Evolutionary conservation across 2,797 vertebrate species (phyloP), one percentile per base, ranked within the genome.

Genomic region (Danio choprae): DNA sequence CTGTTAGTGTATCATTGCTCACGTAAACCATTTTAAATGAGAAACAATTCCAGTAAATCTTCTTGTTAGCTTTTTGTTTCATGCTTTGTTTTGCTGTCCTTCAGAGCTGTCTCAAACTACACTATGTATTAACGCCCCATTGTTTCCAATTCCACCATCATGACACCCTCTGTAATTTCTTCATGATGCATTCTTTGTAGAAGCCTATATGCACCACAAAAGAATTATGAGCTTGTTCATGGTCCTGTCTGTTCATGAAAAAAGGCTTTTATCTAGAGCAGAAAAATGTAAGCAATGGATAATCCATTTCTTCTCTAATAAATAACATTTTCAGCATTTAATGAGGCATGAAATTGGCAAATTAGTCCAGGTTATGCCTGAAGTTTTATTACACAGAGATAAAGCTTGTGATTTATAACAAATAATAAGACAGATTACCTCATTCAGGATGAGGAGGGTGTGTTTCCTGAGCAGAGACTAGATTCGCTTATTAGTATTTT

Each of bases 1-100:
- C 97, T 98, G 79, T 41, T 40, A 69, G 77, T 44, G 22, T 58
- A 73, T 73, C 11, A 50, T 7, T 46, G 41, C 15, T 48, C 41
- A 46, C 55, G 46, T 64, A 29, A 71, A 59, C 38, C 20, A 38
- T 56, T 56, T 46, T 38, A 38, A 29, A 62, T 74, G 10, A 46
- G 68, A 29, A 64, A 67, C 5, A 18, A 44, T 59, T 67, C 11
- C 4, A 20, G 18, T 36, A 38, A 29, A 53, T 18, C 41, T 36
- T 70, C n/a, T 43, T n/a, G 15, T 53, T 55, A 46, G 7, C 12
- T 16, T 16, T 55, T 58, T 29, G 16, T 36, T 59, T 44, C 18
- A 7, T 15, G 9, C 46, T 80, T 73, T 36, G 15, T 55, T 63
- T 9, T 79, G 50, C 48, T 60, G n/a, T 64, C 29, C 48, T 46